Conservation (phyloP, 2,888 invertebrate genomes). For the Nipponacmea schrenckii region DNA sequence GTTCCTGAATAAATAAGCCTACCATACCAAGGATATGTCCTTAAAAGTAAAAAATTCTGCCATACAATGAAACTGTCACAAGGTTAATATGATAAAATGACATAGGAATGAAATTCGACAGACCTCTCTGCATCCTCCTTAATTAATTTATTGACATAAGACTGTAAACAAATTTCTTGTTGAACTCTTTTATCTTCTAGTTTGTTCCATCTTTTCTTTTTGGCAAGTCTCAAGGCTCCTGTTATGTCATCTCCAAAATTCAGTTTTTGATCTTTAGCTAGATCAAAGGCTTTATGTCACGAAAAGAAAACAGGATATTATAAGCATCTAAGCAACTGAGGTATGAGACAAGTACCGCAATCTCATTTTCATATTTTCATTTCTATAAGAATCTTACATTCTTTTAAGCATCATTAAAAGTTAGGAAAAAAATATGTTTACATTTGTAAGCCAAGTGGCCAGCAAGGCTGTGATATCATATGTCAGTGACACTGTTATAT, state of each 20-base stretch:
- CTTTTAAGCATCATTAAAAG: too few relatives aligned
- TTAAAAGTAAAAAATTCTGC: too few relatives aligned
- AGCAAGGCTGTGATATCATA: too few relatives aligned
- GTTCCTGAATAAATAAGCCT: too few relatives aligned
- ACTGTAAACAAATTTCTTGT: conserved; percentile 94
- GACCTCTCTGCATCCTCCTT: conserved; percentile 82
- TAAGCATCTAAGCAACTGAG: too few relatives aligned
- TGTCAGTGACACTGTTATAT: too few relatives aligned
- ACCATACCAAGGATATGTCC: too few relatives aligned
- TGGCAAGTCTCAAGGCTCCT: conserved; percentile 85
- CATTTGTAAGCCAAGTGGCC: too few relatives aligned
- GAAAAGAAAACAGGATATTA: not conserved
- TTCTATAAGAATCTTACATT: not conserved
- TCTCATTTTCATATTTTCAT: too few relatives aligned
- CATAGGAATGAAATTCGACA: not conserved
- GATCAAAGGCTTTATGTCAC: conserved; percentile 75
- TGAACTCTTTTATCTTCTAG: conserved; percentile 93
- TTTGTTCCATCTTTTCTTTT: conserved; percentile 90
- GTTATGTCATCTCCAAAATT: conserved; percentile 99
- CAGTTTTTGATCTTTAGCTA: conserved; percentile 87
- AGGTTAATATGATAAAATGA: too few relatives aligned
- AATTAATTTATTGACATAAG: conserved; percentile 78
- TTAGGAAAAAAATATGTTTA: too few relatives aligned
- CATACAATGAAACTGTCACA: too few relatives aligned
- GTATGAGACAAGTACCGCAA: not conserved